phyloP scores from a whole-genome alignment of 2,113 vertebrate species.

The Mustelus asterias region DNA sequence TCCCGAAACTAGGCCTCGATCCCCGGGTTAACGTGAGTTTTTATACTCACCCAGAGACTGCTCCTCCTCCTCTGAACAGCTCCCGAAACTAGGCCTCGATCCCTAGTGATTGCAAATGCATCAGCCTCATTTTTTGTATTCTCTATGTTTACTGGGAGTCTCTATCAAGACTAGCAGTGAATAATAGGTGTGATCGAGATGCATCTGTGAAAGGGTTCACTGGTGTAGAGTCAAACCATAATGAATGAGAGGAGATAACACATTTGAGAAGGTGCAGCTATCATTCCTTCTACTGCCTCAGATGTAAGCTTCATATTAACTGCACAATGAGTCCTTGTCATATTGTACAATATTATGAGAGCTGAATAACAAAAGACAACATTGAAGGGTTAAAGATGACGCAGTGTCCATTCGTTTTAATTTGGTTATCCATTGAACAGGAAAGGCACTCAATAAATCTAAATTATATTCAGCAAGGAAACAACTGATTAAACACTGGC shows the following conservation, averaged over 20 bases:
- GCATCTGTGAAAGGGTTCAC: not conserved
- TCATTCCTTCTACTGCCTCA: not conserved
- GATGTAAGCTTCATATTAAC: not conserved
- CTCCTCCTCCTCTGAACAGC: too few relatives aligned
- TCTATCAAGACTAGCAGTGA: not conserved
- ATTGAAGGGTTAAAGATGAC: not conserved
- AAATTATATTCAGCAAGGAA: conserved; percentile 15
- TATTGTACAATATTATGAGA: not conserved
- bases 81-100: too few relatives aligned
- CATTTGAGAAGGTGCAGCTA: not conserved
- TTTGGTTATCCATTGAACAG: not conserved
- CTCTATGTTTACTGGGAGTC: not conserved
- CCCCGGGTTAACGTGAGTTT: too few relatives aligned
- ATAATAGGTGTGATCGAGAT: not conserved
- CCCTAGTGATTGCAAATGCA: not conserved
- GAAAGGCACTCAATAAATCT: conserved; percentile 26
- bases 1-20: too few relatives aligned
- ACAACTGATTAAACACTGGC: conserved; percentile 17
- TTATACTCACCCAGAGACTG: too few relatives aligned
- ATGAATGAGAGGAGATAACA: not conserved
- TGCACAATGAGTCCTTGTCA: conserved; percentile 4
- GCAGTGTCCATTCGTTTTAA: not conserved
- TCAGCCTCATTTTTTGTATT: not conserved
- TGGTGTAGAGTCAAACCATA: not conserved
- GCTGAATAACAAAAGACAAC: not conserved